Evolutionary conservation across 2,888 invertebrate species (phyloP).

Genomic region (Ormia ochracea): DNA sequence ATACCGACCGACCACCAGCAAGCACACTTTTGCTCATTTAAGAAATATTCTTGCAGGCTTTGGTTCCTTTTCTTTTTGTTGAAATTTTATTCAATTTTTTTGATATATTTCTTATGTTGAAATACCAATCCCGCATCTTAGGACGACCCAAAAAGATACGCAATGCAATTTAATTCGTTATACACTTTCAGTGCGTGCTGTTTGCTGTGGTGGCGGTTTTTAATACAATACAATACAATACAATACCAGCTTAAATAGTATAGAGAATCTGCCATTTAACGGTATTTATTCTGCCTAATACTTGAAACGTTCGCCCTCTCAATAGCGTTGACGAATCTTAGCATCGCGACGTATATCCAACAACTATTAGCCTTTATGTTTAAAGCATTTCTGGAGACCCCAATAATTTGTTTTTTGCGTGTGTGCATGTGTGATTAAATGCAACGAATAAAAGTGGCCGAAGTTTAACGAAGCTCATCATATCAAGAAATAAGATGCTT

Average conservation of each 20-base stretch:
- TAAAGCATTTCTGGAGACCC: slow-evolving; percentile 72
- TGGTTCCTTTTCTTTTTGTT: neutral
- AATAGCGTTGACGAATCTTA: slow-evolving; percentile 73
- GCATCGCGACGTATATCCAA: slow-evolving; percentile 76
- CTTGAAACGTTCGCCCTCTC: slow-evolving; percentile 45
- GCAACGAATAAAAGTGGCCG: slow-evolving; percentile 28
- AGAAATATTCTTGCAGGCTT: neutral
- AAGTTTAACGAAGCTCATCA: slow-evolving; percentile 48
- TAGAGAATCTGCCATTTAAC: slow-evolving; percentile 51
- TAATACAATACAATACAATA: too few species aligned
- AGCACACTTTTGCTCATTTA: slow-evolving; percentile 37
- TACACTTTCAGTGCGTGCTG: slow-evolving; percentile 59
- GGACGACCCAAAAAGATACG: neutral
- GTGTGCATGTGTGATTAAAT: slow-evolving; percentile 20
- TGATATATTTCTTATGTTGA: neutral
- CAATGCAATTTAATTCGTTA: neutral
- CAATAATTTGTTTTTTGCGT: slow-evolving; percentile 5
- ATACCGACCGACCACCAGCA: slow-evolving; percentile 61
- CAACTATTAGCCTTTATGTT: slow-evolving; percentile 71
- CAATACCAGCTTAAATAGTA: slow-evolving; percentile 49
- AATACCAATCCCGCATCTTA: neutral
- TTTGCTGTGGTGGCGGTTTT: slow-evolving; percentile 61
- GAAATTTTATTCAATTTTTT: neutral
- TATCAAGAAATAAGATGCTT: slow-evolving; percentile 47
- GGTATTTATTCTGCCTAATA: slow-evolving; percentile 42